These are phyloP conservation scores for Arvicanthis niloticus DNA, from an alignment of 2,113 vertebrate genomes.

Conservation along the genomic window DNA sequence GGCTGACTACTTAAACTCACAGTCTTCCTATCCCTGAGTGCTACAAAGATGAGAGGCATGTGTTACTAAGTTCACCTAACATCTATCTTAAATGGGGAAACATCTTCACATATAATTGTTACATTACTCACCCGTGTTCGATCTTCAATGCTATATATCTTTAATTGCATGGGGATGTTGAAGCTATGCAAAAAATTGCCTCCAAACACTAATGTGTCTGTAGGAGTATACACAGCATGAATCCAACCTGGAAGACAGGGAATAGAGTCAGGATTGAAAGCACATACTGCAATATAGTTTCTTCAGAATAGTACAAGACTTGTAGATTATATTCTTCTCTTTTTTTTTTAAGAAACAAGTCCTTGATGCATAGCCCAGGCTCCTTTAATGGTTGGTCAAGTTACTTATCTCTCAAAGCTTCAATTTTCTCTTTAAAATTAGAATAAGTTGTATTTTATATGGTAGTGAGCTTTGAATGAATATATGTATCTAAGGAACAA, in stretches of 20 bases:
- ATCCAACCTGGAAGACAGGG: conserved; percentile 93
- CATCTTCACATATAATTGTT: conserved; percentile 17
- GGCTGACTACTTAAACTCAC: neutral
- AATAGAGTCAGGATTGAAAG: neutral
- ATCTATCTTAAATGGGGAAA: neutral
- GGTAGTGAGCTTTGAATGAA: neutral
- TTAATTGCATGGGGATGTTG: conserved; percentile 99
- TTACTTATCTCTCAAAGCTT: conserved; percentile 49
- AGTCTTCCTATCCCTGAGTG: neutral
- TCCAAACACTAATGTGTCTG: conserved; percentile 97
- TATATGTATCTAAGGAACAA: neutral
- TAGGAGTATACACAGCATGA: conserved; percentile 98
- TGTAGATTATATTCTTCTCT: neutral
- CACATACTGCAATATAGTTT: neutral
- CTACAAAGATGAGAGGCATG: neutral
- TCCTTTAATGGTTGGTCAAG: conserved; percentile 8
- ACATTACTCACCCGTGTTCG: conserved; percentile 93
- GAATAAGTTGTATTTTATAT: conserved; percentile 16
- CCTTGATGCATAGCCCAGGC: neutral
- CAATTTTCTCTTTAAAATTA: conserved; percentile 49
- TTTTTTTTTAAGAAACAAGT: neutral
- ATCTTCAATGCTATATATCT: conserved; percentile 98
- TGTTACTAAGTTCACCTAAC: neutral
- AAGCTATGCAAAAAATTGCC: conserved; percentile 99
- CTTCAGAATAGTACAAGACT: neutral